Evolutionary conservation across 2,888 invertebrate species (phyloP).

Genomic region (Tupiocoris notatus): DNA sequence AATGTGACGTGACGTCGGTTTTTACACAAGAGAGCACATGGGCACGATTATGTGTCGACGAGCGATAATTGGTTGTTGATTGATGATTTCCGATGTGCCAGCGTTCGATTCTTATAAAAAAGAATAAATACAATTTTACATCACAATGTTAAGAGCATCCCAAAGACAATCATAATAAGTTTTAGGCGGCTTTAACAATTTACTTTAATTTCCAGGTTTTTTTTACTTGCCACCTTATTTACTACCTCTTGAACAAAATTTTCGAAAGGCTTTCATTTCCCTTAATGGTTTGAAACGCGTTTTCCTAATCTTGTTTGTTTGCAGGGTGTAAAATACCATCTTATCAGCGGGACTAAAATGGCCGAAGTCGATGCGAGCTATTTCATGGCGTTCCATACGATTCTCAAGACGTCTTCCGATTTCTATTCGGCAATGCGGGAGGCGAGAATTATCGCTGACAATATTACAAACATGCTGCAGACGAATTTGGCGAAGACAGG

Average conservation of each 20-base stretch:
- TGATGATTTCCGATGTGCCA: too few species aligned
- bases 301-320: slow-evolving; percentile 33
- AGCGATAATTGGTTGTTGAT: too few species aligned
- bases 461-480: slow-evolving; percentile 75
- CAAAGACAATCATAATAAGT: too few species aligned
- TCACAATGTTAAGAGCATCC: too few species aligned
- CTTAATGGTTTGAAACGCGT: too few species aligned
- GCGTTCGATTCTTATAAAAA: too few species aligned
- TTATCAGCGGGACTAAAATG: slow-evolving; percentile 50
- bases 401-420: slow-evolving; percentile 83
- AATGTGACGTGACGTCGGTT: too few species aligned
- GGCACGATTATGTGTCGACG: too few species aligned
- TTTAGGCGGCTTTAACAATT: too few species aligned
- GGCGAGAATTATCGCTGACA: slow-evolving; percentile 76
- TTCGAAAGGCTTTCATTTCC: slow-evolving; percentile 1
- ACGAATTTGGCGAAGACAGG: slow-evolving; percentile 56
- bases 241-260: neutral
- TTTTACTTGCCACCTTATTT: neutral
- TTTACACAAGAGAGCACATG: too few species aligned
- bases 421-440: slow-evolving; percentile 84
- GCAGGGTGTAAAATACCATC: slow-evolving; percentile 52
- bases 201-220: slow-evolving; percentile 2
- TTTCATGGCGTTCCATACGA: slow-evolving; percentile 93
- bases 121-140: too few species aligned
- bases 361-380: slow-evolving; percentile 73